These are phyloP conservation scores for Podocnemis expansa DNA, from an alignment of 2,113 vertebrate genomes.

Conservation along the genomic window DNA sequence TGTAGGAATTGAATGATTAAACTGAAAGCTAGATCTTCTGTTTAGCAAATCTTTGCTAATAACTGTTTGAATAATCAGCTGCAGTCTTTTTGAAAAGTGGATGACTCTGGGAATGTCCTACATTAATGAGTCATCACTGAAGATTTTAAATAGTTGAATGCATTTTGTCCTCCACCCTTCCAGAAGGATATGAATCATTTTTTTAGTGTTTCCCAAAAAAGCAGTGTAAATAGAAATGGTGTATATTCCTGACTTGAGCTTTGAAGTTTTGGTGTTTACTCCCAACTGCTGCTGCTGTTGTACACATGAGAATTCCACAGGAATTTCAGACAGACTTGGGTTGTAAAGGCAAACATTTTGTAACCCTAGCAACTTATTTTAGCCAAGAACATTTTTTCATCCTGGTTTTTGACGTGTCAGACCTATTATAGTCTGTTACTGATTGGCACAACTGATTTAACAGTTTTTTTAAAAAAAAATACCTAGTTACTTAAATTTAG, in stretches of 20 bases:
- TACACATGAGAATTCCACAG: slow-evolving; percentile 65
- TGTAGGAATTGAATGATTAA: background rate
- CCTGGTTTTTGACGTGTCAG: slow-evolving; percentile 48
- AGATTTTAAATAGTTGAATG: slow-evolving; percentile 75
- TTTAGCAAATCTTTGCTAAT: background rate
- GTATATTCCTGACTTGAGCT: slow-evolving; percentile 52
- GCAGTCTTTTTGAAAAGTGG: slow-evolving; percentile 42
- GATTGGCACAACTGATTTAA: background rate
- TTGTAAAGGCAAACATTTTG: slow-evolving; percentile 72
- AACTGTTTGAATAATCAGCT: slow-evolving; percentile 38
- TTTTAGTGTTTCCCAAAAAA: slow-evolving; percentile 71
- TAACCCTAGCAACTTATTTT: slow-evolving; percentile 70
- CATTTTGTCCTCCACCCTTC: slow-evolving; percentile 74
- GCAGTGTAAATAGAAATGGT: slow-evolving; percentile 55
- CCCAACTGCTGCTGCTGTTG: slow-evolving; percentile 54
- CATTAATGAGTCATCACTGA: slow-evolving; percentile 75
- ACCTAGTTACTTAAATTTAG: background rate
- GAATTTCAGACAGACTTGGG: slow-evolving; percentile 45
- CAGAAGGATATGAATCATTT: slow-evolving; percentile 75
- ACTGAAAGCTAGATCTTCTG: rapidly evolving
- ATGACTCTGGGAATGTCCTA: slow-evolving; percentile 67
- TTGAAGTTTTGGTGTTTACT: slow-evolving; percentile 54
- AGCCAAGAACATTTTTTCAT: slow-evolving; percentile 17
- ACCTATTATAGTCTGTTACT: slow-evolving; percentile 4
- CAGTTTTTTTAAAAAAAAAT: background rate